Conservation (phyloP, 2,888 invertebrate species). For the Melipona beecheii region DNA sequence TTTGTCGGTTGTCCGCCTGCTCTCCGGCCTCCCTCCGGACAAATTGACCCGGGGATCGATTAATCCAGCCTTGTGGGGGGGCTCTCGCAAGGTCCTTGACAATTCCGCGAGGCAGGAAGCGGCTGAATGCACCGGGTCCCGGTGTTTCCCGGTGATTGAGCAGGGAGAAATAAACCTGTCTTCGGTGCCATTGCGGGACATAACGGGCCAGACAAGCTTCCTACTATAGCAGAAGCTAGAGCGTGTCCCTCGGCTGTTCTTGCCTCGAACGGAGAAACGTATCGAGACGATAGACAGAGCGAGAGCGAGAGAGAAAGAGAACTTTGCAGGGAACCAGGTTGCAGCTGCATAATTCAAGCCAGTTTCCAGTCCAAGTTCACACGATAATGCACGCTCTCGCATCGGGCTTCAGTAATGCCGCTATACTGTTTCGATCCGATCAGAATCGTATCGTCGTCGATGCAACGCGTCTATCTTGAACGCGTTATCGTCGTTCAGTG, state of each 20-base stretch:
- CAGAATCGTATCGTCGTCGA: conserved; percentile 37
- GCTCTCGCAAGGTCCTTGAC: conserved; percentile 19
- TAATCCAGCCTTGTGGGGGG: conserved; percentile 33
- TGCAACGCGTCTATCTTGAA: conserved; percentile 33
- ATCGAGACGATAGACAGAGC: conserved; percentile 16
- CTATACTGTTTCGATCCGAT: conserved; percentile 49
- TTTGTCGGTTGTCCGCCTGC: too few species aligned
- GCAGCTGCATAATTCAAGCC: conserved; percentile 70
- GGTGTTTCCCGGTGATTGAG: conserved; percentile 66
- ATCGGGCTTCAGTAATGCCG: conserved; percentile 38
- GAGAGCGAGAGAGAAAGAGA: conserved; percentile 28
- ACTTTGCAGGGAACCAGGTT: conserved; percentile 45
- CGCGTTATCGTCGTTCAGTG: conserved; percentile 40
- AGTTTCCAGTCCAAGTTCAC: conserved; percentile 62
- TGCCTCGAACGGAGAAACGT: conserved; percentile 43
- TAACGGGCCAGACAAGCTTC: conserved; percentile 75
- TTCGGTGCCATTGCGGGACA: conserved; percentile 68
- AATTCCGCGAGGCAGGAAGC: conserved; percentile 50
- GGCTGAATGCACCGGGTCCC: conserved; percentile 36
- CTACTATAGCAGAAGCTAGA: conserved; percentile 65
- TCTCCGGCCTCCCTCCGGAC: not conserved
- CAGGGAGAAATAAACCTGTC: conserved; percentile 74
- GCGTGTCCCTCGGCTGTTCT: conserved; percentile 66
- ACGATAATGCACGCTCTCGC: conserved; percentile 61
- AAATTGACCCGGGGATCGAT: conserved; percentile 39